These are phyloP conservation scores for Melanitta fusca DNA, from an alignment of 2,797 vertebrate species.

Conservation along the genomic window DNA sequence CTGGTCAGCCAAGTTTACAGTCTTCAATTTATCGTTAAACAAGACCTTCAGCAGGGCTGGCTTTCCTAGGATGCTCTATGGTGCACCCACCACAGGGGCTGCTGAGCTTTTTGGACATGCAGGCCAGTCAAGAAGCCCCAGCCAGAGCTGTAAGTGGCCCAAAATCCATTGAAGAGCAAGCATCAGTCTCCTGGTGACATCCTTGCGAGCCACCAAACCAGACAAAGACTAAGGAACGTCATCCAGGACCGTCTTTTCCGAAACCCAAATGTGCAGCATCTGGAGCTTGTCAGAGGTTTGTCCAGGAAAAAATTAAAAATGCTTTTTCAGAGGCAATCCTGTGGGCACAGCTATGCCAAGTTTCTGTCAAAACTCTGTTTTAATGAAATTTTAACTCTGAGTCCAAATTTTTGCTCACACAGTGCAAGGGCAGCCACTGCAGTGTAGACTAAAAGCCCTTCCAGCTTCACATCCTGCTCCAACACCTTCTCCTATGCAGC, in stretches of 20 bases:
- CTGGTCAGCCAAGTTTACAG: not conserved
- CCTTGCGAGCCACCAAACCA: not conserved
- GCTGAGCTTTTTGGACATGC: not conserved
- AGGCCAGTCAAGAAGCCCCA: not conserved
- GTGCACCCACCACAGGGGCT: not conserved
- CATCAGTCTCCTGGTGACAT: not conserved
- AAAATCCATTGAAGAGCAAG: not conserved
- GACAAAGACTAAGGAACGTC: not conserved
- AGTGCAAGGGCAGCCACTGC: not conserved
- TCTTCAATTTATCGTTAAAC: not conserved
- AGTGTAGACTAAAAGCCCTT: not conserved
- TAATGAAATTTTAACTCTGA: not conserved
- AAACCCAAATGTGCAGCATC: not conserved
- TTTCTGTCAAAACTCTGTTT: conserved; percentile 32
- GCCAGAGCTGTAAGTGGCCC: not conserved
- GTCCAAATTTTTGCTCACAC: not conserved
- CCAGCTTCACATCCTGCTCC: not conserved
- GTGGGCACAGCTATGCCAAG: not conserved
- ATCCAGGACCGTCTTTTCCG: not conserved
- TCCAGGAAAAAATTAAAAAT: conserved; percentile 2
- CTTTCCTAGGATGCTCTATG: not conserved
- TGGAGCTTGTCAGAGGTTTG: conserved; percentile 38
- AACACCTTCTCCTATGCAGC: not conserved
- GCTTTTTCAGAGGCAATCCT: conserved; percentile 30
- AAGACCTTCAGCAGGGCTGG: not conserved